Conservation (phyloP, 92 coral and sea anemone species). For the Parazoanthus darwini region DNA sequence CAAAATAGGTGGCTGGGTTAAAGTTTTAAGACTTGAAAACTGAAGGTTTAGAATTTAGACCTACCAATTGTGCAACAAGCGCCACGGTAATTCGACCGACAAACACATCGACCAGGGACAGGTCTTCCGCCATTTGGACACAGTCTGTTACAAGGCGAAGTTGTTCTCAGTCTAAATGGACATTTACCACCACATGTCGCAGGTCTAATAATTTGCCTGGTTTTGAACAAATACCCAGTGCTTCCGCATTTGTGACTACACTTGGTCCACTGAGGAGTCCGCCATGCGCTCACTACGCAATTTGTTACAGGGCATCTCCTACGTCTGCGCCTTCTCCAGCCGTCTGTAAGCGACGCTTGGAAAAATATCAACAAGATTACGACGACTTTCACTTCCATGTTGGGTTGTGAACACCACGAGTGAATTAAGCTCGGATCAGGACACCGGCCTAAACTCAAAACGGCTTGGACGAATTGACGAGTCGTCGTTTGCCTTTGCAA, state of each 20-base stretch:
- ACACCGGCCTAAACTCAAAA: neutral
- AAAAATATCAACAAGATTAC: neutral
- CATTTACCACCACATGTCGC: constrained; percentile 25
- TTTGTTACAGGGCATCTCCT: neutral
- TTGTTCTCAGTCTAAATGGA: neutral
- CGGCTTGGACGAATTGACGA: neutral
- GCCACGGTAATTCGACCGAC: constrained; percentile 26
- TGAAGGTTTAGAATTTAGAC: neutral
- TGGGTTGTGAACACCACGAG: neutral
- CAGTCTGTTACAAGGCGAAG: constrained; percentile 14
- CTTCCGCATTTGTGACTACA: constrained; percentile 29
- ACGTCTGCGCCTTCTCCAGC: constrained; percentile 27
- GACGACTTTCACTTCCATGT: constrained; percentile 6
- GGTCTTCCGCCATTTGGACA: constrained; percentile 34
- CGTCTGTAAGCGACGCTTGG: constrained; percentile 9
- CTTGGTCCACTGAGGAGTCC: neutral
- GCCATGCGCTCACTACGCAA: constrained; percentile 27
- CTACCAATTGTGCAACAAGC: constrained; percentile 30
- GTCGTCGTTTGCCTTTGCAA: neutral
- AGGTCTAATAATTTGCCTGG: constrained; percentile 1
- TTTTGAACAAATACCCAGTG: constrained; percentile 2
- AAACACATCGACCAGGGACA: constrained; percentile 30
- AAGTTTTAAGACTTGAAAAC: neutral
- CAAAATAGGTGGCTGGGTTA: too few relatives aligned
- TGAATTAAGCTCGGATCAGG: neutral